Conservation (phyloP, 2,888 invertebrate species). For the Dascillus cervinus region DNA sequence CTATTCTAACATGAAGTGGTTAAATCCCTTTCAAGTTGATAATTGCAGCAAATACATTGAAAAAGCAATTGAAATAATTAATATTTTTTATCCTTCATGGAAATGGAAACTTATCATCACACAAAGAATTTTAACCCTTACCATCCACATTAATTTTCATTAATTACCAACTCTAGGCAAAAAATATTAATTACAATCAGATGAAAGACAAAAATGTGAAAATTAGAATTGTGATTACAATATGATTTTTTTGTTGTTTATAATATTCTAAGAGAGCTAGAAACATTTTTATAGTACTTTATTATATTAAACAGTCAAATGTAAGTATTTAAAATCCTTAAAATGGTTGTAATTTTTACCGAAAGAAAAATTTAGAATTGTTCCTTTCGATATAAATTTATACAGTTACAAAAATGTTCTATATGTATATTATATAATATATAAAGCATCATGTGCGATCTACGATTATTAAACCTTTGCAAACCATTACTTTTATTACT, state of each 20-base stretch:
- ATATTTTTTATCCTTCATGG: too few species aligned
- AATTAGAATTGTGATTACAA: constrained; percentile 31
- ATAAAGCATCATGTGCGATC: too few species aligned
- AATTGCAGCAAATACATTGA: constrained; percentile 33
- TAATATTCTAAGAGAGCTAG: constrained; percentile 32
- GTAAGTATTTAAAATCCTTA: constrained; percentile 27
- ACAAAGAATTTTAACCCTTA: neutral
- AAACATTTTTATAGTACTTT: constrained; percentile 32
- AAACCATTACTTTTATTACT: too few species aligned
- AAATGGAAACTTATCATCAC: neutral
- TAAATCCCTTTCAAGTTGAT: constrained; percentile 38
- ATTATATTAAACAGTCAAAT: constrained; percentile 33
- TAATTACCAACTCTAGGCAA: neutral
- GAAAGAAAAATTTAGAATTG: too few species aligned
- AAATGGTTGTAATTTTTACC: too few species aligned
- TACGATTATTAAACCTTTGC: too few species aligned
- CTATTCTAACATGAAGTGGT: constrained; percentile 39
- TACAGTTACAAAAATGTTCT: too few species aligned
- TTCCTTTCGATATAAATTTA: too few species aligned
- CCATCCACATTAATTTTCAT: neutral
- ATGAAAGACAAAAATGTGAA: constrained; percentile 20
- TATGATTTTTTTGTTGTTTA: constrained; percentile 20
- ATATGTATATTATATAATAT: too few species aligned
- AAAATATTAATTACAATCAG: neutral
- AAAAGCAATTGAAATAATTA: neutral